Percentiles rank a stretch among this genome's conserved stretches.
Evolutionary conservation across 2,113 vertebrate species (phyloP).

Genomic region (Lepus americanus): DNA sequence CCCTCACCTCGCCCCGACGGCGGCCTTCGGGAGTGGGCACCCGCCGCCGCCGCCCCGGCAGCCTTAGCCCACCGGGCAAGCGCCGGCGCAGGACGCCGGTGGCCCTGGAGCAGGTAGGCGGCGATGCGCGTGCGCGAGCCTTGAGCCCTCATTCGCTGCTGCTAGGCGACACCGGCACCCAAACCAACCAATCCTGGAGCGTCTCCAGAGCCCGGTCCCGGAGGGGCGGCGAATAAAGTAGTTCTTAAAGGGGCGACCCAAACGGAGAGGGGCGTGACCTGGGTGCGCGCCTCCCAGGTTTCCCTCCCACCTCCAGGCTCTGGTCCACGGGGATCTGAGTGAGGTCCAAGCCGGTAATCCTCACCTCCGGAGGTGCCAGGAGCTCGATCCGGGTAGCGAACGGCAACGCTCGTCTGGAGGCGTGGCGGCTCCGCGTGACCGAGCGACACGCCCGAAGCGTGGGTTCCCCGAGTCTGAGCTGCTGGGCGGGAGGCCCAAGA

Average conservation of each 20-base stretch:
- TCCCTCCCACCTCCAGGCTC: background rate
- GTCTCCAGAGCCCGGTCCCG: accelerated
- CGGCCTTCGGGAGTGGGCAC: slow-evolving; percentile 46
- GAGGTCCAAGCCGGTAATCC: background rate
- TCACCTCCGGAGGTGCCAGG: background rate
- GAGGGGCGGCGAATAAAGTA: accelerated
- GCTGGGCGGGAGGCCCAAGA: slow-evolving; percentile 13
- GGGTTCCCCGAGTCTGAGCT: background rate
- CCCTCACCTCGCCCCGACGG: slow-evolving; percentile 71
- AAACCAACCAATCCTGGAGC: slow-evolving; percentile 59
- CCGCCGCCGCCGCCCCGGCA: background rate
- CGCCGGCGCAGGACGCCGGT: background rate
- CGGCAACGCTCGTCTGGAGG: background rate
- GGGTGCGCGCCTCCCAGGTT: no score
- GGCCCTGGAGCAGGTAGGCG: slow-evolving; percentile 14
- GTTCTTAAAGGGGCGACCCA: slow-evolving; percentile 43
- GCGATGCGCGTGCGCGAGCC: slow-evolving; percentile 51
- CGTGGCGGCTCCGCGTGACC: background rate
- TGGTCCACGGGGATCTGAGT: background rate
- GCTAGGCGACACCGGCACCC: slow-evolving; percentile 64
- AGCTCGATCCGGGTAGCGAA: background rate
- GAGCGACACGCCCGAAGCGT: slow-evolving; percentile 30
- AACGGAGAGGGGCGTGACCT: background rate
- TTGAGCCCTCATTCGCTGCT: slow-evolving; percentile 44
- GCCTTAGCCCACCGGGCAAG: background rate